Base-by-base conservation (phyloP, 2,888 invertebrate genomes). In the Heliconius charithonia region DNA sequence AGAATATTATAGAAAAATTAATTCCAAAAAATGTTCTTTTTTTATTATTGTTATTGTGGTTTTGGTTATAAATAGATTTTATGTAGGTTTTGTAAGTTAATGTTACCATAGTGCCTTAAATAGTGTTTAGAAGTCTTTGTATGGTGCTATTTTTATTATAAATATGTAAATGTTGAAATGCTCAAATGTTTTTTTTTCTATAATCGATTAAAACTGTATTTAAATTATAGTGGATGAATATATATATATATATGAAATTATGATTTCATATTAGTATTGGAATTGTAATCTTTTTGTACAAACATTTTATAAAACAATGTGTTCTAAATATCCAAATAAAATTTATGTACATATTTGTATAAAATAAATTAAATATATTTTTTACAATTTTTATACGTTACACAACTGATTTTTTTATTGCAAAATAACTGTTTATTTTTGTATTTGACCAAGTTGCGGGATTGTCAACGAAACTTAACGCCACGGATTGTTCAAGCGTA, bases 1-100 rank as follows among this genome's bases (percentile, higher is more conserved):
- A 6, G 19, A 51, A 51, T 6, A 19, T 45, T 45, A 45, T 19
- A 51, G 6, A 2, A 37, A 10, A 37, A 10, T 37, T 37, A 37
- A 37, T 37, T 37, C 1, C 1, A 32, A 32, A 32, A 9, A 32
- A 32, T n/a, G n/a, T 9, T 10, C 37, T 22, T 22, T 66, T 66
- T 22, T 66, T 19, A 67, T 66, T 66, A n/a, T 67, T 37, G 13
- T n/a, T 67, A 37, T 37, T 67, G 32, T 67, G 37, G 67, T 67
- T 67, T n/a, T 37, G 67, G 67, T 67, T 67, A 32, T 9, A 22
- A n/a, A 37, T 37, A 37, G 37, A 37, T 12, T 67, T 37, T 67
- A 37, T 67, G 22, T 59, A 59, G n/a, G 59, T n/a, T 59, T 59
- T n/a, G 22, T 59, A 59, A 63, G 4, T 4, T 12, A 45, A 69